Conservation (phyloP, 1,140 invertebrate species). For the Cyclargus thomasi region DNA sequence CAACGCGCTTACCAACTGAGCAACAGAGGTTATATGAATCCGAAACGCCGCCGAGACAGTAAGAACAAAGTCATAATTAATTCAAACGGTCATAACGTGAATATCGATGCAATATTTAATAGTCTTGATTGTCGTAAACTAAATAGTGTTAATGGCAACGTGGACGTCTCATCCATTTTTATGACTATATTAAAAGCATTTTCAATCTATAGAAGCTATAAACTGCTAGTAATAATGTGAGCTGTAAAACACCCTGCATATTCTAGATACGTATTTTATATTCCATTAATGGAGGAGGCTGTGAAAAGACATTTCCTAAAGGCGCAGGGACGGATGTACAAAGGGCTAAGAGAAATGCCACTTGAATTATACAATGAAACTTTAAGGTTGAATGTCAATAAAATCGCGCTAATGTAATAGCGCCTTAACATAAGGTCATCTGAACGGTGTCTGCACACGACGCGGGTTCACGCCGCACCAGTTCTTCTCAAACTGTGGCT, state of each 20-base stretch:
- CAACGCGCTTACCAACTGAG: too few species aligned
- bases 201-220: too few species aligned
- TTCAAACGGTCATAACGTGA: too few species aligned
- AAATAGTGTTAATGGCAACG: too few species aligned
- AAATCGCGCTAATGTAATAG: background rate
- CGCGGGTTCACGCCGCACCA: background rate
- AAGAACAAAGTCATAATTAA: too few species aligned
- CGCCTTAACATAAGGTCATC: slow-evolving; percentile 12
- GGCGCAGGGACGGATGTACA: background rate
- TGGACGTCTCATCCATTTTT: too few species aligned
- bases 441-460: slow-evolving; percentile 5
- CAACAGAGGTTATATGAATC: too few species aligned
- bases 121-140: too few species aligned
- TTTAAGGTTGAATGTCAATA: slow-evolving; percentile 1
- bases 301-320: background rate
- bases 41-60: too few species aligned
- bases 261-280: background rate
- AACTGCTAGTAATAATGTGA: background rate
- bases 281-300: background rate
- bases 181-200: too few species aligned
- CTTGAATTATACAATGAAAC: background rate
- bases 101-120: too few species aligned
- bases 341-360: background rate
- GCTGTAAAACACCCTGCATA: background rate
- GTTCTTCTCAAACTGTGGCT: slow-evolving; percentile 4